Base-by-base conservation (phyloP, 2,797 vertebrate genomes). In the Psittacula echo region DNA sequence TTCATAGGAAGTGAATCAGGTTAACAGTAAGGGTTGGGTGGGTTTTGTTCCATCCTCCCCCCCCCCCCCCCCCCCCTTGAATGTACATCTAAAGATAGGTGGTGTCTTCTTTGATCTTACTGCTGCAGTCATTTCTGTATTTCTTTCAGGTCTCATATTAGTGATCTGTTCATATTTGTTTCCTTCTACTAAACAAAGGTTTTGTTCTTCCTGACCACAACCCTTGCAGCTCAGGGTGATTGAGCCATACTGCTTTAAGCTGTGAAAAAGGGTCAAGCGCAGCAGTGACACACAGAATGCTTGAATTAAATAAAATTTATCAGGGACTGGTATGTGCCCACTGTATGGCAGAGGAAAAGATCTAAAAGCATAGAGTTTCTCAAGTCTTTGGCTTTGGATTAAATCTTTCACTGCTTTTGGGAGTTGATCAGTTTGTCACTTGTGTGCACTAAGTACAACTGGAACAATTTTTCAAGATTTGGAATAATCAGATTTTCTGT, bases 171-270 rank as follows among this genome's bases (percentile, higher is more conserved):
- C 8, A 26, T 15, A 72, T 0, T 41, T 3, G 0, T 7, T 68
- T 16, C 41, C 3, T 81, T 71, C 41, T 45, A 17, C 41, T 50
- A 30, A 42, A 30, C 8, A 10, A 11, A 23, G 27, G 3, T 4
- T 14, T 6, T 34, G 15, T 17, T 5, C n/a, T 39, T 45, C 24
- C 22, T 2, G 3, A 39, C 53, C 54, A 19, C 10, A 50, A 65
- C n/a, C 21, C 37, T 87, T 2, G 1, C n/a, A 23, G 0, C 62
- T 54, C 23, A 0, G 6, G 41, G 34, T 13, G 18, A 10, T 11
- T 21, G n/a, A 68, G 20, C 22, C 2, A 2, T 4, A 5, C 24
- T 23, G 44, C 48, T 42, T 13, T 58, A 45, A 23, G 41, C 50
- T 44, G 32, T 26, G 30, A 9, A 4, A 30, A 70, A 18, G 47